A percentile compares a stretch with the other conserved stretches of the same genome.
These are phyloP conservation scores for Sialis fuliginosa DNA, from an alignment of 2,888 invertebrate genomes.

Conservation along the genomic window DNA sequence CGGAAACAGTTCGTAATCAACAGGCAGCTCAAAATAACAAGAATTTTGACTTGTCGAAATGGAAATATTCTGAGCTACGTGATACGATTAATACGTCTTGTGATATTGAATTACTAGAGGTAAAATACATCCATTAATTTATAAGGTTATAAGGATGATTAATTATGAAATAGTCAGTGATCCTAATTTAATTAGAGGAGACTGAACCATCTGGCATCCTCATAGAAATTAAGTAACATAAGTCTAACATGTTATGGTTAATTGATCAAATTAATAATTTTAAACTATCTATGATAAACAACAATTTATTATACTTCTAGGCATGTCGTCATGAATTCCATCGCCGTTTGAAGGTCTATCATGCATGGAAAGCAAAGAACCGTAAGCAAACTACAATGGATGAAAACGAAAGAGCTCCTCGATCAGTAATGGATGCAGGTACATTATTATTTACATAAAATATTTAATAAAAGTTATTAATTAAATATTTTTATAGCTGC, in stretches of 20 bases:
- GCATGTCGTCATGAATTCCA: slow-evolving; percentile 98
- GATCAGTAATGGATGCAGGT: slow-evolving; percentile 66
- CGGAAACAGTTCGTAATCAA: slow-evolving; percentile 65
- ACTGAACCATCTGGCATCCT: no score
- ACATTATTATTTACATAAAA: not conserved
- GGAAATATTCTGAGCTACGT: slow-evolving; percentile 94
- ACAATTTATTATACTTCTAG: slow-evolving; percentile 20
- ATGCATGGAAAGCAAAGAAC: slow-evolving; percentile 97
- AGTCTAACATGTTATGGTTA: no score
- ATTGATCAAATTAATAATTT: no score
- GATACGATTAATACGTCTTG: slow-evolving; percentile 98
- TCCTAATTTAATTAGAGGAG: no score
- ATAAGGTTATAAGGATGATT: no score
- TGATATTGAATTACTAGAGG: slow-evolving; percentile 89
- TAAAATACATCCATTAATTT: slow-evolving; percentile 18
- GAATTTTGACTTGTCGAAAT: slow-evolving; percentile 88
- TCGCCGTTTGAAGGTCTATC: slow-evolving; percentile 92
- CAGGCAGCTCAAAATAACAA: slow-evolving; percentile 61
- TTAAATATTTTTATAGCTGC: slow-evolving; percentile 24
- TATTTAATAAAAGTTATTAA: no score
- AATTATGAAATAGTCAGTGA: no score
- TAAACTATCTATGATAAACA: no score
- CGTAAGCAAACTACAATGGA: slow-evolving; percentile 66
- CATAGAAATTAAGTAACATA: no score
- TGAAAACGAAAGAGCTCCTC: slow-evolving; percentile 74